Evolutionary conservation across 2,888 invertebrate species (phyloP).

Genomic region (Hydrotaea cyrtoneurina): DNA sequence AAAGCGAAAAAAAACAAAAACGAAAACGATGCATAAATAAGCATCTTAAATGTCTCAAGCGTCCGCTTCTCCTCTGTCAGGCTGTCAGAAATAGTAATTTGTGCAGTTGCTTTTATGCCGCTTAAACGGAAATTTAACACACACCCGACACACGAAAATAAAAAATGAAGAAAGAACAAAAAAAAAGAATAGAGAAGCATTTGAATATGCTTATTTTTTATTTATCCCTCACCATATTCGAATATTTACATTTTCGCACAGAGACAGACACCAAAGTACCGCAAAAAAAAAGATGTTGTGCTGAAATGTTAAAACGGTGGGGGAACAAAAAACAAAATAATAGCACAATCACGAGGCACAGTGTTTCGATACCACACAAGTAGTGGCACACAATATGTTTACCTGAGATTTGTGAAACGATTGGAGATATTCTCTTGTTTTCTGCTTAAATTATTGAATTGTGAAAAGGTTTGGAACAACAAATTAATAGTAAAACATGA

Average conservation of each 20-base stretch:
- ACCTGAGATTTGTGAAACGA: too few species aligned
- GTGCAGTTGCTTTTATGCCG: background rate
- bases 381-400: too few species aligned
- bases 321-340: background rate
- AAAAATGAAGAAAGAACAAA: background rate
- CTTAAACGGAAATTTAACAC: slow-evolving; percentile 36
- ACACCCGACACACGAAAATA: background rate
- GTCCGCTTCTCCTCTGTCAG: background rate
- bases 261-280: background rate
- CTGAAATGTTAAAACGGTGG: background rate
- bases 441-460: too few species aligned
- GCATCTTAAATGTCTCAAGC: slow-evolving; percentile 45
- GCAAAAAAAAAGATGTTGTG: background rate
- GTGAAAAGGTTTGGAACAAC: too few species aligned
- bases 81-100: slow-evolving; percentile 55
- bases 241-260: background rate
- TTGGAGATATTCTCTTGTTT: too few species aligned
- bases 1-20: too few species aligned
- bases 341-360: too few species aligned
- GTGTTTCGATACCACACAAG: too few species aligned
- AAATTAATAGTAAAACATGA: too few species aligned
- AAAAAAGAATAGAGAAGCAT: slow-evolving; percentile 3
- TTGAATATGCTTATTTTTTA: slow-evolving; percentile 34
- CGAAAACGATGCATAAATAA: slow-evolving; percentile 60
- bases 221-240: background rate